Evolutionary conservation across 2,797 vertebrate genomes (phyloP), one percentile per base, ranked within the genome.

Genomic region (Lepilemur septentrionalis): DNA sequence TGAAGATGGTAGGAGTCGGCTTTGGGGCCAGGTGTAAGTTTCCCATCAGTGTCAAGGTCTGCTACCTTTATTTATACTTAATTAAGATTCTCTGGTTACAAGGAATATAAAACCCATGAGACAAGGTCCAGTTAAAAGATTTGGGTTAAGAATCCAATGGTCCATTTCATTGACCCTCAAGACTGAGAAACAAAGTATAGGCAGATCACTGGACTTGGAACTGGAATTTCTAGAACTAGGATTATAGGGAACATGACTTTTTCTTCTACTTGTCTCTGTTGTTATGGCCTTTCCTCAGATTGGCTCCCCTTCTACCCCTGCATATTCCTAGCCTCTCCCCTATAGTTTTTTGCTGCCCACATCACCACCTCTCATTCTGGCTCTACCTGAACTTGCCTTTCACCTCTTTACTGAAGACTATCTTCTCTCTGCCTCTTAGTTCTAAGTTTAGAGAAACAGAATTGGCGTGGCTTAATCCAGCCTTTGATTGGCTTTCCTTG

Each of bases 161-260:
- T 52, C 38, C 41, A 50, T 72, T 72, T 80, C 35, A 52, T 10
- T 89, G 69, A 78, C 7, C 10, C n/a, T 86, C 73, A 75, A 70
- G 43, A 90, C 79, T 11, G 22, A 55, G 23, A 90, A 95, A n/a
- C 38, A 61, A 94, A 93, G 30, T 91, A 28, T 59, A 91, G 35
- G 52, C 59, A 84, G 87, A 78, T 13, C 4, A 70, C 12, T 35
- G 20, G 85, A 28, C 11, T 35, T 78, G 67, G 93, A 85, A 35
- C 23, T 57, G n/a, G 30, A 91, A 59, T 55, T 93, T 84, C 9
- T 14, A 32, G 76, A 87, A 35, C 0, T 20, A 73, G 50, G 28
- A 35, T 84, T 38, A 72, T 2, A 92, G 28, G 59, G 50, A 15
- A 28, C n/a, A 13, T 5, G 6, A 3, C 43, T 20, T 70, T 82